Percentiles rank a stretch among this genome's conserved stretches.
phyloP scores from a whole-genome alignment of 2,888 invertebrate species.

The Corythucha ciliata region DNA sequence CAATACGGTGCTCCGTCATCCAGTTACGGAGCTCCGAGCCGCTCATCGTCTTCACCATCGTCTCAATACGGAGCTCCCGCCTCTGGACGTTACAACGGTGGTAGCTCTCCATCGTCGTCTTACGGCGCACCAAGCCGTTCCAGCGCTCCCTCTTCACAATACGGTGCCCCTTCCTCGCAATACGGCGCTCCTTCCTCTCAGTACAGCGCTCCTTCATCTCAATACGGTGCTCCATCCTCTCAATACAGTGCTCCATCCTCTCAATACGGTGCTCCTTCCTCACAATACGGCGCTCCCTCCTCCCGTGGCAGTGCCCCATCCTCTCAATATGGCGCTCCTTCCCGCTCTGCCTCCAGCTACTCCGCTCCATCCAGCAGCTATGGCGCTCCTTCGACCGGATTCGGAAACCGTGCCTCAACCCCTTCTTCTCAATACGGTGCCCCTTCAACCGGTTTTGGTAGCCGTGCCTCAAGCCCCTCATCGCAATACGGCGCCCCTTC shows the following conservation, averaged over 20 bases:
- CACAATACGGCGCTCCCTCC: slow-evolving; percentile 30
- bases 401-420: too few relatives aligned
- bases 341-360: too few relatives aligned
- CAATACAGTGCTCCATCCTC: slow-evolving; percentile 26
- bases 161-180: slow-evolving; percentile 25
- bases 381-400: slow-evolving; percentile 36
- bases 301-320: slow-evolving; percentile 22
- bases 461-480: slow-evolving; percentile 14
- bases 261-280: slow-evolving; percentile 24
- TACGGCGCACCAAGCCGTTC: slow-evolving; percentile 23
- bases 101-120: slow-evolving; percentile 21
- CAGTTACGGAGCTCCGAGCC: slow-evolving; percentile 23
- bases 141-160: slow-evolving; percentile 17
- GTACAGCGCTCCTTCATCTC: slow-evolving; percentile 20
- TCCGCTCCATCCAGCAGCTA: too few relatives aligned
- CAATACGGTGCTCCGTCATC: slow-evolving; percentile 30
- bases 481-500: slow-evolving; percentile 22
- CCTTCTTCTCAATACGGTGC: slow-evolving; percentile 30
- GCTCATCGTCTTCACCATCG: slow-evolving; percentile 3
- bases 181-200: slow-evolving; percentile 24
- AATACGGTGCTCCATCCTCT: slow-evolving; percentile 18
- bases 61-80: slow-evolving; percentile 16
- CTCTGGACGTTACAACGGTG: too few relatives aligned
- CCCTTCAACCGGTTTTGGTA: too few relatives aligned
- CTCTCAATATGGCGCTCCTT: slow-evolving; percentile 29